Evolutionary conservation across 2,888 invertebrate genomes (phyloP).

Genomic region (Loripinus fragilis): DNA sequence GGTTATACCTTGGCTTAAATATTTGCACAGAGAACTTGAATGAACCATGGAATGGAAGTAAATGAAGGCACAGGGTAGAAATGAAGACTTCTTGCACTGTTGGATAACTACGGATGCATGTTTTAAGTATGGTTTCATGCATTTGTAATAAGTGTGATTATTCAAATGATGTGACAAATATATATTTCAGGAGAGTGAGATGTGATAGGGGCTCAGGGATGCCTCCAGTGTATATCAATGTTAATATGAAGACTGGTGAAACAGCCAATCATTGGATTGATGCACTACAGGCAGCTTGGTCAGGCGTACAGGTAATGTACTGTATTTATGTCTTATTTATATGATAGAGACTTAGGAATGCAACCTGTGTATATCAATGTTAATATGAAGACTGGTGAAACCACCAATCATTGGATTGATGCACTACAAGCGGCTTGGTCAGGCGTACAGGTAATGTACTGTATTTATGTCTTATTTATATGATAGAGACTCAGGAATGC

Average conservation of each 20-base stretch:
- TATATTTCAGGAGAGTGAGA: slow-evolving; percentile 83
- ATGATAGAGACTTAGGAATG: slow-evolving; percentile 86
- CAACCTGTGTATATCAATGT: slow-evolving; percentile 88
- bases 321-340: no score
- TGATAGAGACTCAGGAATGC: slow-evolving; percentile 86
- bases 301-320: slow-evolving; percentile 81
- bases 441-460: slow-evolving; percentile 79
- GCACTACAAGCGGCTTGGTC: slow-evolving; percentile 86
- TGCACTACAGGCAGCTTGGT: slow-evolving; percentile 86
- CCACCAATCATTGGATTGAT: slow-evolving; percentile 87
- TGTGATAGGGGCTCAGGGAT: slow-evolving; percentile 86
- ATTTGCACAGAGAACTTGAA: no score
- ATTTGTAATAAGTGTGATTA: no score
- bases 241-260: slow-evolving; percentile 87
- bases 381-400: slow-evolving; percentile 86
- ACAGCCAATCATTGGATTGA: slow-evolving; percentile 87
- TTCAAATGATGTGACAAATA: no score
- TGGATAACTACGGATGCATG: no score
- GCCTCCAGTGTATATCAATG: slow-evolving; percentile 87
- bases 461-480: no score
- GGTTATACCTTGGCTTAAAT: no score
- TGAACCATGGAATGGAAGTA: no score
- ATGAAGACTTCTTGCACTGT: no score
- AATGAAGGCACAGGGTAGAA: no score
- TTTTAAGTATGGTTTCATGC: no score